Conservation (phyloP, 2,888 invertebrate species). For the Lymantria monacha region DNA sequence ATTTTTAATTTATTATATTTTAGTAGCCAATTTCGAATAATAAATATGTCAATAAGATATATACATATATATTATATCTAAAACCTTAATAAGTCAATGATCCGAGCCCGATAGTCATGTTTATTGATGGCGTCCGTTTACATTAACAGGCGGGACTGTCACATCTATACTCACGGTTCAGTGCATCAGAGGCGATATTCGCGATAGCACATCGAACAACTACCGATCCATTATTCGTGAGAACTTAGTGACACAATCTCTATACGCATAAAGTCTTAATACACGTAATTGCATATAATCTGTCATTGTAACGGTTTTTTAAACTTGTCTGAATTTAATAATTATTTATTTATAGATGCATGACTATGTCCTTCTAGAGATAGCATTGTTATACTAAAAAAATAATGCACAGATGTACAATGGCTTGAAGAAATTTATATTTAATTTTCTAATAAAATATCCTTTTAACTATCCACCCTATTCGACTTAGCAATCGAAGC, state of each 20-base stretch:
- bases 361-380: too few species aligned
- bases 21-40: neutral
- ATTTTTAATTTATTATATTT: neutral
- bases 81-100: slow-evolving; percentile 16
- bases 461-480: too few species aligned
- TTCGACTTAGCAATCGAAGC: too few species aligned
- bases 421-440: too few species aligned
- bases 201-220: slow-evolving; percentile 49
- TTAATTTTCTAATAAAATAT: too few species aligned
- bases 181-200: slow-evolving; percentile 52
- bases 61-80: slow-evolving; percentile 18
- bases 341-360: neutral
- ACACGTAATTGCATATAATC: neutral
- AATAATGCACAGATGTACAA: too few species aligned
- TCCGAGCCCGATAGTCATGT: slow-evolving; percentile 51
- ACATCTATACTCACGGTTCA: slow-evolving; percentile 55
- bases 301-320: neutral
- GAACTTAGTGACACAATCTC: slow-evolving; percentile 41
- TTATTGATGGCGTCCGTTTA: slow-evolving; percentile 74
- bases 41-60: slow-evolving; percentile 10
- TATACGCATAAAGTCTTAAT: slow-evolving; percentile 4
- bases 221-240: slow-evolving; percentile 44
- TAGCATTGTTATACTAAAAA: too few species aligned
- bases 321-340: neutral
- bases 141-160: slow-evolving; percentile 67